phyloP scores from a whole-genome alignment of 2,888 invertebrate genomes.

The Callyntrura guangdongensis region DNA sequence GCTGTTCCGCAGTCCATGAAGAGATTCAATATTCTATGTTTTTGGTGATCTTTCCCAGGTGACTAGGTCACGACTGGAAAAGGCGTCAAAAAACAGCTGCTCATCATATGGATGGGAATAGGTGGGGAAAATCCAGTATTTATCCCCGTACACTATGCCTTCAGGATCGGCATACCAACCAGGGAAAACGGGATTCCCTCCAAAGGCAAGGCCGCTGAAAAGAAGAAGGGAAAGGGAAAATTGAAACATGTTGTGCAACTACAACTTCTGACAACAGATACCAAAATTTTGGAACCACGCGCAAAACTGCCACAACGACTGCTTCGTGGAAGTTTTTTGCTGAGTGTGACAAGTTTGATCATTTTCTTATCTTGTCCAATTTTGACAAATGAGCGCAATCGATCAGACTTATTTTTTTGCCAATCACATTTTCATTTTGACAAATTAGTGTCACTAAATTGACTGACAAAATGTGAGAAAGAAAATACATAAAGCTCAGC shows the following conservation, averaged over 20 bases:
- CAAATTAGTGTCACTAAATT: too few species aligned
- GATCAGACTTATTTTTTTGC: too few species aligned
- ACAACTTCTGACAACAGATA: background rate
- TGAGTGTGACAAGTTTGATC: too few species aligned
- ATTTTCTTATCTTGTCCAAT: background rate
- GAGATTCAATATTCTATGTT: too few species aligned
- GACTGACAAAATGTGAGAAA: too few species aligned
- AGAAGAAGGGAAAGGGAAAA: background rate
- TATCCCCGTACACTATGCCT: conserved; percentile 76
- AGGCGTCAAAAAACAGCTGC: conserved; percentile 80
- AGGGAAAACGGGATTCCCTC: conserved; percentile 75
- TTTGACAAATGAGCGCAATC: too few species aligned
- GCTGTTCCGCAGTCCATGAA: too few species aligned
- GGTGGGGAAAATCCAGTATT: conserved; percentile 82
- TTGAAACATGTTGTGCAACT: background rate
- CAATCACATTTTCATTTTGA: too few species aligned
- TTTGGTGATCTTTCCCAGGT: conserved; percentile 79
- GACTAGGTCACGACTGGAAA: conserved; percentile 78
- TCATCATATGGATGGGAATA: conserved; percentile 71
- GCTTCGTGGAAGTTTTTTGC: too few species aligned
- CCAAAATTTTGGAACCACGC: background rate
- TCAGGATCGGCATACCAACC: conserved; percentile 82
- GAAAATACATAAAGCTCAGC: too few species aligned
- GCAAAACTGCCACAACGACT: too few species aligned
- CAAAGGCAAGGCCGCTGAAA: background rate